These are phyloP conservation scores for Sycophaga agraensis DNA, from an alignment of 1,140 invertebrate species.

Conservation along the genomic window DNA sequence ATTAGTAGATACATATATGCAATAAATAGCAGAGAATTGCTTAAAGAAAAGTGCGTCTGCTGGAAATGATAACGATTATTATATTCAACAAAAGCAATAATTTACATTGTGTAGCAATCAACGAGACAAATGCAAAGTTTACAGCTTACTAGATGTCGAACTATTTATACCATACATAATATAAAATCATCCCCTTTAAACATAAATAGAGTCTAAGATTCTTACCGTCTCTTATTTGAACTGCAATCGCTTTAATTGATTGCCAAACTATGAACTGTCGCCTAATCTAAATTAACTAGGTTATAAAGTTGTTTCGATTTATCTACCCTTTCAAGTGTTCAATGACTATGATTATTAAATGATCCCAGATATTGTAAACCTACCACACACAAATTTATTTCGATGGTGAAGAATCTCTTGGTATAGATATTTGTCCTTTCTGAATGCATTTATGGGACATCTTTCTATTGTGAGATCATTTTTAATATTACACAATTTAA, in stretches of 20 bases:
- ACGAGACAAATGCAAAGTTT: slow-evolving; percentile 27
- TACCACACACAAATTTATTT: slow-evolving; percentile 17
- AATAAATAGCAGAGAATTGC: no score
- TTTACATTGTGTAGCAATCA: slow-evolving; percentile 11
- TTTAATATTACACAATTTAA: slow-evolving; percentile 23
- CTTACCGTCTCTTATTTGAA: slow-evolving; percentile 16
- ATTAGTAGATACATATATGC: no score
- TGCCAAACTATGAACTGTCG: slow-evolving; percentile 6
- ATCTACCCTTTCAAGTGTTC: slow-evolving; percentile 1
- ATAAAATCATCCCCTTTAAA: slow-evolving; percentile 22
- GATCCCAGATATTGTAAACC: slow-evolving; percentile 10
- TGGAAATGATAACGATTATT: slow-evolving; percentile 7
- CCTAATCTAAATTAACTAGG: slow-evolving; percentile 19
- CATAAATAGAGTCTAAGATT: slow-evolving; percentile 18
- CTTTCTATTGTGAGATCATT: slow-evolving; percentile 25
- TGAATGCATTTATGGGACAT: slow-evolving; percentile 15
- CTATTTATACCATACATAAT: slow-evolving; percentile 16
- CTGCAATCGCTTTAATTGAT: slow-evolving; percentile 10
- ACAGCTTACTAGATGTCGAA: slow-evolving; percentile 7
- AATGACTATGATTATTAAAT: slow-evolving; percentile 14
- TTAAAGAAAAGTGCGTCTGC: background rate
- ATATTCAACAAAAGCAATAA: slow-evolving; percentile 8
- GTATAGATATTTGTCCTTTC: background rate
- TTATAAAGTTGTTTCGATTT: slow-evolving; percentile 14
- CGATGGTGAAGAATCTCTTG: slow-evolving; percentile 17